phyloP scores from a whole-genome alignment of 2,113 vertebrate genomes.

The Bungarus multicinctus region DNA sequence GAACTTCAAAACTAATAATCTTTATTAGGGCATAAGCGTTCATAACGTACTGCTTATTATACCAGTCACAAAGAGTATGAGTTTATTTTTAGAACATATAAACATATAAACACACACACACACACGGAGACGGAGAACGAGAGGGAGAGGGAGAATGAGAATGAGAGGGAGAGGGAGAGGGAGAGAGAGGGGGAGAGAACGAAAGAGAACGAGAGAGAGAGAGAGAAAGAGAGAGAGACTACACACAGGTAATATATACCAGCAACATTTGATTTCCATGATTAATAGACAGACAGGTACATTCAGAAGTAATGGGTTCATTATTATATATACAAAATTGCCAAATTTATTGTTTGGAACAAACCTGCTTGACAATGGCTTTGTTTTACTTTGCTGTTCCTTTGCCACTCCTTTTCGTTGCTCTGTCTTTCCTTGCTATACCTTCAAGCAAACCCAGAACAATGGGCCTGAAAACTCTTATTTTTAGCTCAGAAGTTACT shows the following conservation, averaged over 20 bases:
- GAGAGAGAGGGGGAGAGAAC: too few relatives aligned
- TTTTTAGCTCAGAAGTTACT: not conserved
- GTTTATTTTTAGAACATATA: not conserved
- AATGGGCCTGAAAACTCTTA: not conserved
- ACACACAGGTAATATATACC: not conserved
- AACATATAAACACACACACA: not conserved
- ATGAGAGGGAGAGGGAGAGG: not conserved
- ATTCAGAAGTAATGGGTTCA: not conserved
- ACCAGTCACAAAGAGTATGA: not conserved
- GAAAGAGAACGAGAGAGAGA: too few relatives aligned
- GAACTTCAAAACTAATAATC: not conserved
- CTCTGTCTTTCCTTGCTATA: not conserved
- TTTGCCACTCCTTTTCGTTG: not conserved
- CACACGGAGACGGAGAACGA: too few relatives aligned
- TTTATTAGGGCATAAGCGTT: not conserved
- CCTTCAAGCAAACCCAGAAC: not conserved
- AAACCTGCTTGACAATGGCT: conserved; percentile 3
- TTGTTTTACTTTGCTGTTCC: not conserved
- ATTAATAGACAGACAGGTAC: too few relatives aligned
- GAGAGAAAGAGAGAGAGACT: not conserved
- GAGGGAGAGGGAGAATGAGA: too few relatives aligned
- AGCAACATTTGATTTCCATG: not conserved
- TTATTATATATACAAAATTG: not conserved
- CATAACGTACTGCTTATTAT: not conserved
- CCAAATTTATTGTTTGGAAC: not conserved